A percentile compares a stretch with the other conserved stretches of the same genome.
phyloP scores from a whole-genome alignment of 2,888 invertebrate genomes.

The Julus scandinavius region DNA sequence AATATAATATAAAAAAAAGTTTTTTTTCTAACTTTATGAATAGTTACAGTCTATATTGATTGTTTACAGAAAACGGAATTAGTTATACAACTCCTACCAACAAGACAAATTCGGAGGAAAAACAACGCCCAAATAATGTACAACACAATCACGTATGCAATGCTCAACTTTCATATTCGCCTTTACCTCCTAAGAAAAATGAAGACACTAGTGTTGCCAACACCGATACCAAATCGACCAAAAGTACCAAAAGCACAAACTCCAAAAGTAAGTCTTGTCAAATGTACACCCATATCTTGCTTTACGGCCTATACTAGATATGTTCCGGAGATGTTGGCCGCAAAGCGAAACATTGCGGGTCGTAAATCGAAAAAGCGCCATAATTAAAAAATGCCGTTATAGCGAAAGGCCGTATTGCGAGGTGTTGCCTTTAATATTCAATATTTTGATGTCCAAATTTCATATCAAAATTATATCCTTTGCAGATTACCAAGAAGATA shows the following conservation, averaged over 20 bases:
- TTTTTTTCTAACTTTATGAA: not conserved
- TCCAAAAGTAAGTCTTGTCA: conserved; percentile 48
- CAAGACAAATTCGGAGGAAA: conserved; percentile 47
- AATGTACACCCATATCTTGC: not conserved
- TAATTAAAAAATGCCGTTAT: too few relatives aligned
- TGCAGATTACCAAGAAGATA: conserved; percentile 63
- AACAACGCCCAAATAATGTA: conserved; percentile 49
- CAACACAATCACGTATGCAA: conserved; percentile 53
- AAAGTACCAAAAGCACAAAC: conserved; percentile 53
- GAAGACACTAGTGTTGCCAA: conserved; percentile 50
- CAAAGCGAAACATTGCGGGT: too few relatives aligned
- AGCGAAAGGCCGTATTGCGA: not conserved
- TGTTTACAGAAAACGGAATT: conserved; percentile 48
- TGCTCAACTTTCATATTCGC: conserved; percentile 53
- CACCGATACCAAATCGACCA: conserved; percentile 52
- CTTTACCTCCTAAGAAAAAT: conserved; percentile 52
- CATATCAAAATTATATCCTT: too few relatives aligned
- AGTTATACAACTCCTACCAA: conserved; percentile 49
- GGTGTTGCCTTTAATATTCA: not conserved
- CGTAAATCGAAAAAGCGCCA: too few relatives aligned
- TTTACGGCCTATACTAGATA: too few relatives aligned
- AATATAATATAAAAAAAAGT: not conserved
- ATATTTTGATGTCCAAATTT: too few relatives aligned
- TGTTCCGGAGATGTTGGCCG: too few relatives aligned
- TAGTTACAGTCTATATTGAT: not conserved